Evolutionary conservation across 2,797 vertebrate genomes (phyloP).

Genomic region (Eospalax fontanierii): DNA sequence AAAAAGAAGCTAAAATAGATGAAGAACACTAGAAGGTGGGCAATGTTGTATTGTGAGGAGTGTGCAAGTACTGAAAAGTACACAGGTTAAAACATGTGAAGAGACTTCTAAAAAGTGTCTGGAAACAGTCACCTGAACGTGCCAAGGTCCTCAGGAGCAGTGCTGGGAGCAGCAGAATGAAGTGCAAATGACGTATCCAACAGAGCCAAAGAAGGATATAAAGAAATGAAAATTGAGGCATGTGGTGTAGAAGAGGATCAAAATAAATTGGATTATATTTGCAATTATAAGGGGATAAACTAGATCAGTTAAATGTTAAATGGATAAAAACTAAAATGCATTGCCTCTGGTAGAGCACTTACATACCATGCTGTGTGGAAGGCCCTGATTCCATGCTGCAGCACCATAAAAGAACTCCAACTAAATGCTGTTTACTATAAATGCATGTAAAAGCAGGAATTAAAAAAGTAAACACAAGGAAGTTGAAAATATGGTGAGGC

Average conservation of each 20-base stretch:
- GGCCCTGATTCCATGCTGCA: neutral
- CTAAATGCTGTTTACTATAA: neutral
- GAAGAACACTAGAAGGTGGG: neutral
- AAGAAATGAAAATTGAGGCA: slow-evolving; percentile 17
- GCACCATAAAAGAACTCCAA: neutral
- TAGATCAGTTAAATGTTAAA: neutral
- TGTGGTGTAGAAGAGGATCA: neutral
- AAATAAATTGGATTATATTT: neutral
- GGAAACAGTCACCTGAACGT: neutral
- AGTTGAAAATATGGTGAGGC: neutral
- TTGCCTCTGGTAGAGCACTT: neutral
- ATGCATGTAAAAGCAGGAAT: neutral
- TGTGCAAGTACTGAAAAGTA: neutral
- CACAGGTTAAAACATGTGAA: neutral
- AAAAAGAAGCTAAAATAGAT: neutral
- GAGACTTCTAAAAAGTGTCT: neutral
- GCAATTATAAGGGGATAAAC: neutral
- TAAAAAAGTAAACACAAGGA: neutral
- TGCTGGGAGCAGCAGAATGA: neutral
- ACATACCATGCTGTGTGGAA: neutral
- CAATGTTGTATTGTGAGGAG: neutral
- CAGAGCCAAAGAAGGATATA: neutral
- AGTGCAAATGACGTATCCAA: neutral
- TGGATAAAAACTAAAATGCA: neutral
- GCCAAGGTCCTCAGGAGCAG: neutral